Percentiles rank a stretch among this genome's conserved stretches.
phyloP scores from a whole-genome alignment of 1,140 invertebrate genomes.

The Leptoteleia sp. region DNA sequence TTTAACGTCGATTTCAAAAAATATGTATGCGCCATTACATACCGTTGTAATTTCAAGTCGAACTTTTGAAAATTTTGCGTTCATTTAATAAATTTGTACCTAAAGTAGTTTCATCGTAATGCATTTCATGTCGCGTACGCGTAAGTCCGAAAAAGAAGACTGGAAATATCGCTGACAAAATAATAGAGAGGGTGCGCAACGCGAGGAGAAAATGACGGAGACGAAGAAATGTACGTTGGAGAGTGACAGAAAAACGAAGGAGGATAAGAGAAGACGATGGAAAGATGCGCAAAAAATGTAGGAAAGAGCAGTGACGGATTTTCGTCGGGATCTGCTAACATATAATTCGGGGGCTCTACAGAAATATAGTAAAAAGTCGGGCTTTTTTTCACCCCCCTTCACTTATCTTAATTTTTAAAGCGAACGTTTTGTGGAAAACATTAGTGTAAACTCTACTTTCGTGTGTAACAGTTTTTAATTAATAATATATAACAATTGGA shows the following conservation, averaged over 20 bases:
- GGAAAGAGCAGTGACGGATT: constrained; percentile 23
- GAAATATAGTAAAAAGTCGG: too few species aligned
- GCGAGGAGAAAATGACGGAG: constrained; percentile 23
- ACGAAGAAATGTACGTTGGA: constrained; percentile 13
- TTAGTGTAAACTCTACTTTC: too few species aligned
- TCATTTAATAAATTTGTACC: not conserved
- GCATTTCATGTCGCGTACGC: not conserved
- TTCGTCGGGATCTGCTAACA: constrained; percentile 5
- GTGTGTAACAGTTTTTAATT: too few species aligned
- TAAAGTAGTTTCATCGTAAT: constrained; percentile 1
- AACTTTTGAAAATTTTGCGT: too few species aligned
- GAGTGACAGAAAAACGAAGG: constrained; percentile 13
- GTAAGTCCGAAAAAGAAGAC: constrained; percentile 8
- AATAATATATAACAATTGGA: too few species aligned
- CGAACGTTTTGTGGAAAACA: too few species aligned
- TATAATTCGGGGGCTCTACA: too few species aligned
- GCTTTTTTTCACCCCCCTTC: too few species aligned
- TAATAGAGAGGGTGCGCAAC: constrained; percentile 20
- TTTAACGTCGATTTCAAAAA: too few species aligned
- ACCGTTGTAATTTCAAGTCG: too few species aligned
- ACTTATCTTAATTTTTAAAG: too few species aligned
- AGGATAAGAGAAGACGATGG: constrained; percentile 7
- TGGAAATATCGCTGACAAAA: constrained; percentile 22
- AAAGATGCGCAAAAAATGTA: constrained; percentile 31
- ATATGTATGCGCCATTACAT: too few species aligned